These are phyloP conservation scores for Cephonodes hylas DNA, from an alignment of 2,888 invertebrate species.

Conservation along the genomic window DNA sequence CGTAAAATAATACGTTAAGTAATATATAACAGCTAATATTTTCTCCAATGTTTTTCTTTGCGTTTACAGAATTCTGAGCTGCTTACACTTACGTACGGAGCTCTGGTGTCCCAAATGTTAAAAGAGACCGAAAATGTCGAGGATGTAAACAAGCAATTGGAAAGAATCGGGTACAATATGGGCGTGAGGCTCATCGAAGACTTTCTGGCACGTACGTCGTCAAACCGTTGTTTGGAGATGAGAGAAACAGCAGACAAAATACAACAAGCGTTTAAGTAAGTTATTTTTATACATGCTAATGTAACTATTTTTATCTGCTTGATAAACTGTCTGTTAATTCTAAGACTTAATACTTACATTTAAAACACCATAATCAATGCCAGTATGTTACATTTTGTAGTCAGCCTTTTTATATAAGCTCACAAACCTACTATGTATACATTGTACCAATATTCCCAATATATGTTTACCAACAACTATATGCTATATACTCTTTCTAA, in stretches of 20 bases:
- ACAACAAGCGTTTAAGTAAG: conserved; percentile 85
- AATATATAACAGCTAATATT: background rate
- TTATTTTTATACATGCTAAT: background rate
- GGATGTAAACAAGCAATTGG: conserved; percentile 98
- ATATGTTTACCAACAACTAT: too few species aligned
- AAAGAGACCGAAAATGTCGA: conserved; percentile 98
- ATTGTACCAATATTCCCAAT: too few species aligned
- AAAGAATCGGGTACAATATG: conserved; percentile 98
- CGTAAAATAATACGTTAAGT: conserved; percentile 37
- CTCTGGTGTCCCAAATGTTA: conserved; percentile 97
- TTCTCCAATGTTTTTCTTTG: conserved; percentile 15
- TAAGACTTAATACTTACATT: too few species aligned
- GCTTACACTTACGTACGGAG: conserved; percentile 98
- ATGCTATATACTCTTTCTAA: too few species aligned
- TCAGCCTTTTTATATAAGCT: too few species aligned
- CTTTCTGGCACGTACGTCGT: conserved; percentile 94
- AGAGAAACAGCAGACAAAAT: conserved; percentile 98
- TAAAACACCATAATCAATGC: too few species aligned
- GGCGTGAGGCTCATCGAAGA: conserved; percentile 98
- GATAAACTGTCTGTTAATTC: too few species aligned
- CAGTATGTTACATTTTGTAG: too few species aligned
- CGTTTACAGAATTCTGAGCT: conserved; percentile 94
- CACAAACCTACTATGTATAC: too few species aligned
- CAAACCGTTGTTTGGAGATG: conserved; percentile 95
- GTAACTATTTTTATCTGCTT: background rate